Conservation (phyloP, 2,888 invertebrate genomes). For the Macrosoma leucophasiata region DNA sequence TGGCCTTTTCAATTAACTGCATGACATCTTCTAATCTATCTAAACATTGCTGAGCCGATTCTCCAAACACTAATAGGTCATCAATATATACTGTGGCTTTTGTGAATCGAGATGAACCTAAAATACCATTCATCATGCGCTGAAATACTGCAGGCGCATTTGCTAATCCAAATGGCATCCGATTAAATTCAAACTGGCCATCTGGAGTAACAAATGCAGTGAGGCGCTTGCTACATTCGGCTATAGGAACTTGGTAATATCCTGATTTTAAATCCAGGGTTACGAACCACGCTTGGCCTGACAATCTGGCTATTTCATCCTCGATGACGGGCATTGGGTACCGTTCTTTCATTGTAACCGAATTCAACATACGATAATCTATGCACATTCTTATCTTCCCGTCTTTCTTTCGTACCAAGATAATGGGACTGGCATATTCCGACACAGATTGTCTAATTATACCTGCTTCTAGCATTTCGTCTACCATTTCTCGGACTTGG, state of each 20-base stretch:
- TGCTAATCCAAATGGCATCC: slow-evolving; percentile 7
- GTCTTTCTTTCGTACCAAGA: slow-evolving; percentile 20
- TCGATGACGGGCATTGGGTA: slow-evolving; percentile 26
- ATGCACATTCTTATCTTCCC: slow-evolving; percentile 20
- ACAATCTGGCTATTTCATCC: slow-evolving; percentile 21
- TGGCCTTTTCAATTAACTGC: slow-evolving; percentile 9
- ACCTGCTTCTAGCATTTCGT: slow-evolving; percentile 25
- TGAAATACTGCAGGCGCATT: not conserved
- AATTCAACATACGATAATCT: too few relatives aligned
- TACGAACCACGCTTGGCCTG: slow-evolving; percentile 20
- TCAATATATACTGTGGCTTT: not conserved
- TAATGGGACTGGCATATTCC: slow-evolving; percentile 26
- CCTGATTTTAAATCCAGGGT: slow-evolving; percentile 20
- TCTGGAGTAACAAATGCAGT: slow-evolving; percentile 23
- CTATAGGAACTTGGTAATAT: slow-evolving; percentile 25
- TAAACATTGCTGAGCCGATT: slow-evolving; percentile 13
- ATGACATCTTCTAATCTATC: slow-evolving; percentile 16
- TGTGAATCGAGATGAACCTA: not conserved
- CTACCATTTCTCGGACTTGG: slow-evolving; percentile 23
- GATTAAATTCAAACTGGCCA: slow-evolving; percentile 23
- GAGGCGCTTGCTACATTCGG: too few relatives aligned
- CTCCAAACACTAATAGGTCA: not conserved
- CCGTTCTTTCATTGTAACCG: slow-evolving; percentile 24
- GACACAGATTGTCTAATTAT: slow-evolving; percentile 25
- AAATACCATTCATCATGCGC: not conserved